These are phyloP conservation scores for Procavia capensis DNA, from an alignment of 2,113 vertebrate genomes.

Conservation along the genomic window DNA sequence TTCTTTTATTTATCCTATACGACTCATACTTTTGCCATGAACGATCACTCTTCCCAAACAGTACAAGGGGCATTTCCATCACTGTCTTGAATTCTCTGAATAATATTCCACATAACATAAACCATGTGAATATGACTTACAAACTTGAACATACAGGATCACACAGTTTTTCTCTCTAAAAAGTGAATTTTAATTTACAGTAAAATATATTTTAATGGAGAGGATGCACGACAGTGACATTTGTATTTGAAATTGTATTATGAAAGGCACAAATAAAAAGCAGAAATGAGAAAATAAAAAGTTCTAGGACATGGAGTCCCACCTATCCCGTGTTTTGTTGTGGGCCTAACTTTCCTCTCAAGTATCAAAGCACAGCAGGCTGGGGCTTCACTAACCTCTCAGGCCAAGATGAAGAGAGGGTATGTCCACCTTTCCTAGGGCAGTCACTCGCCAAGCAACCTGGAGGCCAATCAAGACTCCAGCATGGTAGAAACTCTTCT, in stretches of 20 bases:
- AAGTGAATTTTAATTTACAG: not conserved
- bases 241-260: not conserved
- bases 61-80: not conserved
- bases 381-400: not conserved
- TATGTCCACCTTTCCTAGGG: not conserved
- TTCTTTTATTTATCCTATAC: not conserved
- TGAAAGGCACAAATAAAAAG: not conserved
- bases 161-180: not conserved
- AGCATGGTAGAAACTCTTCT: not conserved
- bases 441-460: not conserved
- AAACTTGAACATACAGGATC: not conserved
- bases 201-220: not conserved
- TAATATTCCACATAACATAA: not conserved
- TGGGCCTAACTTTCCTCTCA: not conserved
- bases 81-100: not conserved
- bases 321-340: not conserved
- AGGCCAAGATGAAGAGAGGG: not conserved
- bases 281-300: not conserved
- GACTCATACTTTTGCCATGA: not conserved
- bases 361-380: not conserved
- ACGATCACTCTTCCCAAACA: not conserved
- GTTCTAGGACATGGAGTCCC: not conserved
- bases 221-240: not conserved
- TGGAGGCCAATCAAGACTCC: not conserved
- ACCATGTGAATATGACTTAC: not conserved